Conservation (phyloP, 2,113 vertebrate genomes). For the Microtus oregoni region DNA sequence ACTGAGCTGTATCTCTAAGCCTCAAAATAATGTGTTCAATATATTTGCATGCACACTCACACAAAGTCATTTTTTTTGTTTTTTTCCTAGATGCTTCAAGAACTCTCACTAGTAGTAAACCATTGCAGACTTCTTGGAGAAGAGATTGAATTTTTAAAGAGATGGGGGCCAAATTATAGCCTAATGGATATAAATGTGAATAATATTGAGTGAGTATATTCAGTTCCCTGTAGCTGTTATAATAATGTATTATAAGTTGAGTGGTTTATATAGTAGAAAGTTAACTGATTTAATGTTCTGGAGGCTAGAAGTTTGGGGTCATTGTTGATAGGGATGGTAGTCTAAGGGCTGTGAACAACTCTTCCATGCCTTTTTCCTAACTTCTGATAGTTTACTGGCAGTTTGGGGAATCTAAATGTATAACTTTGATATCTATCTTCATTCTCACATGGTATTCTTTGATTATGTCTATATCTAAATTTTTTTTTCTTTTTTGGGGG, state of each 20-base stretch:
- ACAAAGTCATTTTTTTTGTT: neutral
- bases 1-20: neutral
- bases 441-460: conserved; percentile 30
- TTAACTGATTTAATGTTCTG: conserved; percentile 25
- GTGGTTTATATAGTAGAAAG: conserved; percentile 14
- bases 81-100: conserved; percentile 85
- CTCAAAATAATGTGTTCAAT: neutral
- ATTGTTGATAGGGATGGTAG: neutral
- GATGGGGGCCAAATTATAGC: conserved; percentile 89
- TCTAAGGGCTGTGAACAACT: neutral
- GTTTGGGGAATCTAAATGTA: conserved; percentile 33
- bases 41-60: neutral
- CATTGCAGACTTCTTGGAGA: conserved; percentile 86
- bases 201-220: conserved; percentile 86
- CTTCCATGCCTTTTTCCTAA: neutral
- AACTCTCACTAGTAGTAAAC: conserved; percentile 86
- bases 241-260: neutral
- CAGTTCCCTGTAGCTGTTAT: neutral
- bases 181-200: conserved; percentile 84
- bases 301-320: conserved; percentile 16
- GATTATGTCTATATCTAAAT: conserved; percentile 16
- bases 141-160: conserved; percentile 88
- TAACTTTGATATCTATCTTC: conserved; percentile 22
- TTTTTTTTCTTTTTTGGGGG: neutral
- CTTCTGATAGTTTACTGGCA: neutral